Evolutionary conservation across 1,140 invertebrate species (phyloP), one percentile per base, ranked within the genome.

Genomic region (Brachionus calyciflorus): DNA sequence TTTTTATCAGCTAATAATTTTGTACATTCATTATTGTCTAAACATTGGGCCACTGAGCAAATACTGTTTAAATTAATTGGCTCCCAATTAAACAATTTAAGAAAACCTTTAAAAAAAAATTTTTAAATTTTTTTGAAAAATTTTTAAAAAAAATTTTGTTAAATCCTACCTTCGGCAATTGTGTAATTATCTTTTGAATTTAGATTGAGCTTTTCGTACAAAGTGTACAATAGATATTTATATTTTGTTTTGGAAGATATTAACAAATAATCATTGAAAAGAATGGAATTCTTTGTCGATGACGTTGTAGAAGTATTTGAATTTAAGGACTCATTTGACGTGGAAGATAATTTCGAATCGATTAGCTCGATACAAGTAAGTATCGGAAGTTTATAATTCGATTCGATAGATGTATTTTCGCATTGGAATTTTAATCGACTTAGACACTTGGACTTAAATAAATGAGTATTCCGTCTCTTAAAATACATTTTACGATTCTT

Each of bases 181-280:
- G 28, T 7, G 44, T 70, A 70, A 26, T 49, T 70, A 30, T 70
- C 44, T 17, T 70, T 73, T 12, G 26, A 19, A 12, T 33, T 12
- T 12, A 73, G 5, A 55, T 41, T 14, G 21, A 49, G 17, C 33
- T 55, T 26, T 30, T 73, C 46, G 26, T 51, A 73, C 7, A 73
- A 19, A 10, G 69, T 73, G n/a, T n/a, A 41, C 33, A 73, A 28
- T 37, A 73, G 26, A 40, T 55, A 55, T 53, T 73, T 55, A 17
- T 51, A 73, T 51, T 73, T 73, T 6, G 24, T 55, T 6, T 73
- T 73, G 12, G 69, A 24, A 51, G 69, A 55, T 17, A 73, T 49
- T 30, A 73, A 21, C 17, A 73, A 21, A 41, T 73, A 73, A 55
- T 73, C 69, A 7, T 73, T 73, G 30, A 73, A 55, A 10, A 70